Percentiles rank a stretch among this genome's conserved stretches.
phyloP scores from a whole-genome alignment of 2,113 vertebrate genomes.

The Grammomys dolichurus region DNA sequence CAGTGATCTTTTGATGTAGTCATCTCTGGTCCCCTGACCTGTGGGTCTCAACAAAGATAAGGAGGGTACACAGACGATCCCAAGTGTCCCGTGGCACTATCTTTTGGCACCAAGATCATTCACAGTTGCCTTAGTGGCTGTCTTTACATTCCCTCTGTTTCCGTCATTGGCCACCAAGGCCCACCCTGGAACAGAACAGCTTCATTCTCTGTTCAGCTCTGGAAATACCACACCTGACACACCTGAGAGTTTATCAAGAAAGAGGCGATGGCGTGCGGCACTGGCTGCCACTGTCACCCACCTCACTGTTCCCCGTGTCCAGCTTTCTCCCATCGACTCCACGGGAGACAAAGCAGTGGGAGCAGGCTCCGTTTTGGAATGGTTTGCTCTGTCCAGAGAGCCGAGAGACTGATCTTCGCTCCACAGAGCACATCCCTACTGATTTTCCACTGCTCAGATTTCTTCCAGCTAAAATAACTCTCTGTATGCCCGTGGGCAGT shows the following conservation, averaged over 20 bases:
- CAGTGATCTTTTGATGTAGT: neutral
- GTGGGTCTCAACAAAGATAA: neutral
- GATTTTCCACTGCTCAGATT: slow-evolving; percentile 11
- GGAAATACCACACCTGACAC: neutral
- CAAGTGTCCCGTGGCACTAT: neutral
- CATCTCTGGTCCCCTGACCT: neutral
- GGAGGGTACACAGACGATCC: neutral
- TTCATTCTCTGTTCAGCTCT: neutral
- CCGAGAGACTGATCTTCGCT: neutral
- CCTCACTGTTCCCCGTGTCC: neutral
- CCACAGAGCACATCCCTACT: neutral
- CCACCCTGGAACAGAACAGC: neutral
- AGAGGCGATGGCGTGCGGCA: neutral
- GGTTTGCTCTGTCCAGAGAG: neutral
- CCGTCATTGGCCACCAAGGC: neutral
- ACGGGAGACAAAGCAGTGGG: neutral
- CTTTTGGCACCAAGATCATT: neutral
- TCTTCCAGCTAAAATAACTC: neutral
- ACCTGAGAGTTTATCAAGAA: neutral
- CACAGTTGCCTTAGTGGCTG: neutral
- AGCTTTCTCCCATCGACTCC: neutral
- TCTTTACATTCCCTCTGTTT: neutral
- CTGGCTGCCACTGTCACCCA: neutral
- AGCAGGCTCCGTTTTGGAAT: neutral
- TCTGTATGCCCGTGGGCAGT: neutral